Base-by-base conservation (phyloP, 2,797 vertebrate genomes). In the Catamblyrhynchus diadema region DNA sequence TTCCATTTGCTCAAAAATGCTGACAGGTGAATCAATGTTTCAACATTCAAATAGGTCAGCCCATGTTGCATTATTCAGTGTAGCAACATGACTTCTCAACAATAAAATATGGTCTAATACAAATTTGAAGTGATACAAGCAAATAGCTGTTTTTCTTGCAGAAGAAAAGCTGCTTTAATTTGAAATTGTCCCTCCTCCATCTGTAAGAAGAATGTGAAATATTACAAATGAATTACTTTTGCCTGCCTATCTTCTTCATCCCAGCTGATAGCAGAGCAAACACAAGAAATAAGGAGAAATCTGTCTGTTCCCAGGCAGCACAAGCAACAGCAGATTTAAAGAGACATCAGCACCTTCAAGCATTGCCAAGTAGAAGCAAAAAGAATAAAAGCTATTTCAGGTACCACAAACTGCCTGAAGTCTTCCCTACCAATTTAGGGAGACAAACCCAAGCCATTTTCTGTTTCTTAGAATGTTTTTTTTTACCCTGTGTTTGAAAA, bases 1-100 rank as follows among this genome's bases (percentile, higher is more conserved):
- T 92, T 95, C 44, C 67, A 59, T 94, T 96, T 96, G 41, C 79
- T 88, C 61, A 89, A 60, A 94, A 56, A 56, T 53, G 30, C 42
- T 96, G 75, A 91, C 57, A 93, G 67, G 57, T 94, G 45, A 96
- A 86, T 95, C 44, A 71, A 50, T 70, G 44, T 69, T 83, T 88
- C 60, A 78, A 33, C 25, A 82, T 70, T 86, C 62, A 95, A 94
- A 90, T 71, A 60, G 71, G 79, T 75, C 88, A 96, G 64, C 54
- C 44, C 33, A 60, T 1, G 33, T 32, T 95, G 33, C 80, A 85
- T 91, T 91, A 95, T 92, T 96, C 72, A 90, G 67, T 33, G 57
- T 41, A 83, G 47, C 62, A 94, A 57, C 82, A 71, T n/a, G 60
- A 92, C 32, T 74, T 88, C 45, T 78, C 91, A 96, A 93, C 64